A percentile compares a stretch with the other conserved stretches of the same genome.
Conservation (phyloP, 2,113 vertebrate species). For the Sisor rabdophorus region DNA sequence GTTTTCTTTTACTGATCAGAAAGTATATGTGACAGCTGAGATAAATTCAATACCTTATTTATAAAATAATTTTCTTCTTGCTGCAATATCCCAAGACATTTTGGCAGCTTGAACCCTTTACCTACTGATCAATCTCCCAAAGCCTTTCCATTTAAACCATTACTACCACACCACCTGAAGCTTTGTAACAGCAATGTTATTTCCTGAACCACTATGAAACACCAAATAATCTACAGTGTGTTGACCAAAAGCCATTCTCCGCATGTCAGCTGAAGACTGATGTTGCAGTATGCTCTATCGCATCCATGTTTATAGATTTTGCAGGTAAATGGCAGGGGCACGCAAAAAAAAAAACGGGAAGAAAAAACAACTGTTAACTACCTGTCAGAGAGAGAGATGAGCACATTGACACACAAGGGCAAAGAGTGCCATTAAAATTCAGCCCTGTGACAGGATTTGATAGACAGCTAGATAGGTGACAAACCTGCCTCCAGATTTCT, state of each 20-base stretch:
- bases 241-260: neutral
- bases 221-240: neutral
- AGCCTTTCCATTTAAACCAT: too few species aligned
- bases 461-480: constrained; percentile 35
- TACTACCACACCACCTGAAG: neutral
- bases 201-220: neutral
- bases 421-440: constrained; percentile 41
- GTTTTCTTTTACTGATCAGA: too few species aligned
- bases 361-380: constrained; percentile 23
- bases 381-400: constrained; percentile 23
- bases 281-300: constrained; percentile 21
- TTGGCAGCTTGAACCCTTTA: too few species aligned
- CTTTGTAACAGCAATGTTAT: neutral
- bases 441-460: constrained; percentile 35
- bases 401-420: constrained; percentile 35
- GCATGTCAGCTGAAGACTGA: constrained; percentile 31
- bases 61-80: too few species aligned
- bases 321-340: constrained; percentile 39
- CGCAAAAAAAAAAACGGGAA: neutral
- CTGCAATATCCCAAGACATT: too few species aligned
- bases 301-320: constrained; percentile 36
- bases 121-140: too few species aligned
- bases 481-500: neutral
- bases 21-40: too few species aligned
- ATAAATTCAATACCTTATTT: too few species aligned